These are phyloP conservation scores for Reticulitermes lucifugus DNA, from an alignment of 2,888 invertebrate genomes.

Conservation along the genomic window DNA sequence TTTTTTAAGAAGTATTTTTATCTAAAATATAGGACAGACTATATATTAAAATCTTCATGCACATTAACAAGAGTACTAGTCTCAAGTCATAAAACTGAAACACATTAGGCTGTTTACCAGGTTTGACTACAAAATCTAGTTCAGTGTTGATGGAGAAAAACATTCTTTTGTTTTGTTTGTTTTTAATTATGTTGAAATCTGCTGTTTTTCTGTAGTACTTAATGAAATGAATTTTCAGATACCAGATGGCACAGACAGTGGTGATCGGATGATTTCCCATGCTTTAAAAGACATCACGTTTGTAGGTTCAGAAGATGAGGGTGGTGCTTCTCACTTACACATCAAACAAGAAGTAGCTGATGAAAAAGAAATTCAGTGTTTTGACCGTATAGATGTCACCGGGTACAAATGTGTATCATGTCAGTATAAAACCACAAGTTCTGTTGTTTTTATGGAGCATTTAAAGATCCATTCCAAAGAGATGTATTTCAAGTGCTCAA, in stretches of 20 bases:
- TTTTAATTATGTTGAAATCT: too few species aligned
- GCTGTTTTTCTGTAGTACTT: too few species aligned
- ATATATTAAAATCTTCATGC: too few species aligned
- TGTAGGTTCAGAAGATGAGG: not conserved
- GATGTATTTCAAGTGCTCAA: constrained; percentile 49
- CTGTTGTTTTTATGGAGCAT: constrained; percentile 15
- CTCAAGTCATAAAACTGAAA: too few species aligned
- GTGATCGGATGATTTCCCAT: not conserved
- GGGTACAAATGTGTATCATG: constrained; percentile 44
- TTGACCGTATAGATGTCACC: constrained; percentile 2
- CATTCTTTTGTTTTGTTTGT: too few species aligned
- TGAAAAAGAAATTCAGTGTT: not conserved
- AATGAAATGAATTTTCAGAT: not conserved
- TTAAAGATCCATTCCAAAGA: constrained; percentile 40
- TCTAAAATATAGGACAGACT: too few species aligned
- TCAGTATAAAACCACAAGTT: constrained; percentile 32
- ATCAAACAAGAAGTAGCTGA: not conserved
- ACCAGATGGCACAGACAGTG: not conserved
- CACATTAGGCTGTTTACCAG: too few species aligned
- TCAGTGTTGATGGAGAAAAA: too few species aligned
- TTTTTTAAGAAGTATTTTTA: too few species aligned
- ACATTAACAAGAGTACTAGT: too few species aligned
- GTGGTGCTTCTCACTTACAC: not conserved
- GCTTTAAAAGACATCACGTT: not conserved
- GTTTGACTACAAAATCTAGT: too few species aligned